These are phyloP conservation scores for Ciconia stormi DNA, from an alignment of 2,113 vertebrate genomes.

Conservation along the genomic window DNA sequence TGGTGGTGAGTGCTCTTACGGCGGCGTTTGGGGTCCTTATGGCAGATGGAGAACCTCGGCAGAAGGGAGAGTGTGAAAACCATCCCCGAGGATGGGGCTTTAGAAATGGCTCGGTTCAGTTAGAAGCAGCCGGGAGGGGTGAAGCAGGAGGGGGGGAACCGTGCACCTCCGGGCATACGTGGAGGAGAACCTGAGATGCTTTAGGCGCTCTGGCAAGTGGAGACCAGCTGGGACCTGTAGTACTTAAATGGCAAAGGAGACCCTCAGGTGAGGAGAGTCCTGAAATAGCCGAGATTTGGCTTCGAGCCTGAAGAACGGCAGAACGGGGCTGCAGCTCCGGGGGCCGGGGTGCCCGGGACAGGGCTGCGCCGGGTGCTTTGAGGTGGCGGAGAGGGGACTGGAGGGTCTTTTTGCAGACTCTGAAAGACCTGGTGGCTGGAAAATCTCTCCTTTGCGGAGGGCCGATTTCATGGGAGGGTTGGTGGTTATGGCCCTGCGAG, in stretches of 20 bases:
- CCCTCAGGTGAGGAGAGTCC: background rate
- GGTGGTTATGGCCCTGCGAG: background rate
- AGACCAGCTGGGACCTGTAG: background rate
- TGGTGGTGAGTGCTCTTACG: background rate
- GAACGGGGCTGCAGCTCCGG: background rate
- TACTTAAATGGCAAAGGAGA: background rate
- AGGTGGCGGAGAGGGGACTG: background rate
- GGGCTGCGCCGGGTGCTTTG: background rate
- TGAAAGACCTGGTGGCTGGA: background rate
- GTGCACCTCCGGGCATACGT: accelerated
- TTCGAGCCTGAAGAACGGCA: background rate
- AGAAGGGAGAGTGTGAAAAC: background rate
- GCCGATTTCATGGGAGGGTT: accelerated
- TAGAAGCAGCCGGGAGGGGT: background rate
- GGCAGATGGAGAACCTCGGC: background rate
- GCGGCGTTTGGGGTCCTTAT: background rate
- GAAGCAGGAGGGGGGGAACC: background rate
- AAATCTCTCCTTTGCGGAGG: background rate
- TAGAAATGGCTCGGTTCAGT: background rate
- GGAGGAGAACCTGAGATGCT: background rate
- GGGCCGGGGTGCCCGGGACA: accelerated
- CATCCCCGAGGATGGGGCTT: background rate
- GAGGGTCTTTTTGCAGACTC: background rate
- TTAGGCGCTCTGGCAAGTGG: background rate
- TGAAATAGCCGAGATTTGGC: background rate